Percentiles rank a stretch among this genome's conserved stretches.
Evolutionary conservation across 2,888 invertebrate species (phyloP).

Genomic region (Scaptomyza polygonia): DNA sequence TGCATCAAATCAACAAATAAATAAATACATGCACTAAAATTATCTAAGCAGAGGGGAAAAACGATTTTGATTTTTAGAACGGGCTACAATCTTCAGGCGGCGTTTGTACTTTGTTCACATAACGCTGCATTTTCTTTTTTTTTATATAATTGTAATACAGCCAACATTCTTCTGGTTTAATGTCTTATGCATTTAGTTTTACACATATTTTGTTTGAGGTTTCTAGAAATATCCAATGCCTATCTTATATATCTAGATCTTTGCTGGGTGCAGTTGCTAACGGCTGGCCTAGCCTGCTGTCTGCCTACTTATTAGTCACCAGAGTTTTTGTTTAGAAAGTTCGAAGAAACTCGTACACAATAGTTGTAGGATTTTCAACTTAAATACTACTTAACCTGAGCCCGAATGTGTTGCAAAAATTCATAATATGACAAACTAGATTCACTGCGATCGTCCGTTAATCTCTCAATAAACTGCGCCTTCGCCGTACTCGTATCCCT

Average conservation of each 20-base stretch:
- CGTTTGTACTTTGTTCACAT: slow-evolving; percentile 3
- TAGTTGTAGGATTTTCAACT: slow-evolving; percentile 66
- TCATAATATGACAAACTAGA: slow-evolving; percentile 98
- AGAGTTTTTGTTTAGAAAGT: slow-evolving; percentile 38
- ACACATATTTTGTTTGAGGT: slow-evolving; percentile 15
- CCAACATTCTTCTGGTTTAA: slow-evolving; percentile 22
- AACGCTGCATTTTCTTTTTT: background rate
- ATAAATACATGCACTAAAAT: slow-evolving; percentile 71
- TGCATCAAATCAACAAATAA: slow-evolving; percentile 75
- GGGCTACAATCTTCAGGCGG: slow-evolving; percentile 9
- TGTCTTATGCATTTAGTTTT: slow-evolving; percentile 22
- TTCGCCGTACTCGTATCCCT: slow-evolving; percentile 96
- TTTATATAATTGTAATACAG: slow-evolving; percentile 21
- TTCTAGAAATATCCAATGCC: slow-evolving; percentile 4
- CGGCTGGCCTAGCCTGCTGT: background rate
- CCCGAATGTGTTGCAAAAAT: slow-evolving; percentile 97
- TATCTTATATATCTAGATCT: slow-evolving; percentile 3
- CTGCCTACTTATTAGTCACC: slow-evolving; percentile 54
- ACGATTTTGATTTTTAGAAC: slow-evolving; percentile 20
- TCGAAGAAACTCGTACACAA: slow-evolving; percentile 69
- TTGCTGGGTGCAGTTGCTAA: slow-evolving; percentile 6
- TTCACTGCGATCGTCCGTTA: slow-evolving; percentile 97
- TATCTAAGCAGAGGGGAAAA: slow-evolving; percentile 28
- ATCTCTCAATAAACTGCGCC: slow-evolving; percentile 92
- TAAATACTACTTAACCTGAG: slow-evolving; percentile 91